Evolutionary conservation across 92 coral and sea anemone species (phyloP), one percentile per base, ranked within the genome.

Genomic region (Diadumene lineata): DNA sequence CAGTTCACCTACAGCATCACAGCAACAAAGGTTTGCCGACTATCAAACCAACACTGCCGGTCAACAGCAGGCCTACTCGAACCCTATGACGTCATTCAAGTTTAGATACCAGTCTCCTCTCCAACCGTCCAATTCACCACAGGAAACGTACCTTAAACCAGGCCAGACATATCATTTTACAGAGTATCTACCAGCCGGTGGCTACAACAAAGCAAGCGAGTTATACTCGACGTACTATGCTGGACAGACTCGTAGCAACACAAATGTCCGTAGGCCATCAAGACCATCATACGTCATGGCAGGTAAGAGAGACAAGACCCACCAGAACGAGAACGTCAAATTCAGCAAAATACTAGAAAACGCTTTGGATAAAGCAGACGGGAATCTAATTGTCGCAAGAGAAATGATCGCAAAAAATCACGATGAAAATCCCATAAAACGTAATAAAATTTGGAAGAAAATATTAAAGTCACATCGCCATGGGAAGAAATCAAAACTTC

Each of bases 251-350:
- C 51, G 51, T 8, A 44, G 23, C 56, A 46, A 32, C 25, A 11
- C 43, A 1, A 6, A 8, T 18, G 71, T 34, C n/a, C 72, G 61
- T 24, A 44, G 63, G 16, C 53, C 81, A 1, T 64, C 81, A 26
- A 11, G 28, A 29, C 69, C 73, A n/a, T 31, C 73, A n/a, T 76
- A 64, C 31, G 81, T 50, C 2, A 32, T 58, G 0, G 81, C 73
- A 76, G 81, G 81, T 76, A 76, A 76, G 81, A 22, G 81, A 28
- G 81, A 65, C 25, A 70, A 60, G 62, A 76, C 62, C 63, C n/a
- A n/a, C n/a, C n/a, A n/a, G n/a, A n/a, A n/a, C n/a, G n/a, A n/a
- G n/a, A n/a, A n/a, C n/a, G 81, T 64, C 9, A 69, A 76, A 50
- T 64, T 62, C 48, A 73, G 71, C 50, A 65, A 76, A 23, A 46